These are phyloP conservation scores for Amblyornis subalaris DNA, from an alignment of 2,113 vertebrate species.

Conservation along the genomic window DNA sequence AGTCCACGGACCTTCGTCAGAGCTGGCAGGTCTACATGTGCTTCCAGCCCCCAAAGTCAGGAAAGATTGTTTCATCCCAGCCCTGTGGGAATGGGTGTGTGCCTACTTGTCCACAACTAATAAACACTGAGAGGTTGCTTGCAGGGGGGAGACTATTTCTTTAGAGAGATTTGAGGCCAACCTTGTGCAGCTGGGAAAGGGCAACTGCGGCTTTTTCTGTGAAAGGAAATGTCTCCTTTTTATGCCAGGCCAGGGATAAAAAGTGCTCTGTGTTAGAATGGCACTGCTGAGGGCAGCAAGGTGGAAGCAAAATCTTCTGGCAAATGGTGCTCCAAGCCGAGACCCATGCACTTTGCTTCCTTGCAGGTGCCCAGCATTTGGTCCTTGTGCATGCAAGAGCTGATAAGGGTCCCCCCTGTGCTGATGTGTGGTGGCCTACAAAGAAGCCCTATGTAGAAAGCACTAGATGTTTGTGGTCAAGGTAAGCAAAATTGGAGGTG, in stretches of 20 bases:
- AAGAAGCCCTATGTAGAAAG: background rate
- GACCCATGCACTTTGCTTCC: background rate
- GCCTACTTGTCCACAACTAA: background rate
- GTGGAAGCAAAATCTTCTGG: background rate
- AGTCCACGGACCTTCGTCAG: background rate
- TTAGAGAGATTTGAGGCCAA: background rate
- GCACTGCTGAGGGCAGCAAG: background rate
- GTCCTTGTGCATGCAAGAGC: background rate
- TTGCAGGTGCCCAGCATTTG: background rate
- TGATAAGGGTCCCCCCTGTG: background rate
- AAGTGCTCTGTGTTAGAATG: background rate
- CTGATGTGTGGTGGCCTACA: background rate
- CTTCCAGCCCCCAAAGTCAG: background rate
- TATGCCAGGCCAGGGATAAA: background rate
- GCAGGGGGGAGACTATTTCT: background rate
- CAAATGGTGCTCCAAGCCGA: accelerated
- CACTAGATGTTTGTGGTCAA: background rate
- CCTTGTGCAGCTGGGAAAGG: background rate
- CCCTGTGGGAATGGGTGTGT: background rate
- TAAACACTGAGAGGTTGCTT: background rate
- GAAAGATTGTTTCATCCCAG: background rate
- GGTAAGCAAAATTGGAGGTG: background rate
- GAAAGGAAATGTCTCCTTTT: background rate
- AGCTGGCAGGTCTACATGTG: background rate
- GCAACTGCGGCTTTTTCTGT: background rate